These are phyloP conservation scores for Microchrysa polita DNA, from an alignment of 2,888 invertebrate species.

Conservation along the genomic window DNA sequence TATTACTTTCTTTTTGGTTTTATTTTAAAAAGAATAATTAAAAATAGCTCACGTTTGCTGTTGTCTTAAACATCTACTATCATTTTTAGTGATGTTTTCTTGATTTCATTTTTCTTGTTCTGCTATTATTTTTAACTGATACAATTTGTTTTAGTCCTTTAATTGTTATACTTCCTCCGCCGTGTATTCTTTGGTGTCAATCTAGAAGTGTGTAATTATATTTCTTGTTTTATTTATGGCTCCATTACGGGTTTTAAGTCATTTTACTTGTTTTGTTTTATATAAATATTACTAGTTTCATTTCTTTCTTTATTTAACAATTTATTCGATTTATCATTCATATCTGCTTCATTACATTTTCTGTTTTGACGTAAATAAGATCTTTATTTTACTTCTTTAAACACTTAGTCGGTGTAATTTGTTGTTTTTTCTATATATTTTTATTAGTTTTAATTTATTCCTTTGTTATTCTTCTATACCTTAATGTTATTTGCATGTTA, in stretches of 20 bases:
- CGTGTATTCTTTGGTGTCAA: constrained; percentile 48
- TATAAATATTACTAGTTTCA: constrained; percentile 47
- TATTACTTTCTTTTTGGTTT: constrained; percentile 14
- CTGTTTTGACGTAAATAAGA: constrained; percentile 42
- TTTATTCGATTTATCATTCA: constrained; percentile 41
- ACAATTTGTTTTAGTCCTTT: constrained; percentile 39
- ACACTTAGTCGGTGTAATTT: constrained; percentile 53
- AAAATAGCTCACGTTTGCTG: constrained; percentile 38
- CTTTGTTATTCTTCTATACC: constrained; percentile 50
- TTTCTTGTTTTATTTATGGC: too few species aligned
- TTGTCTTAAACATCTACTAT: constrained; percentile 32
- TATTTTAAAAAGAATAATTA: constrained; percentile 38
- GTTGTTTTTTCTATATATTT: constrained; percentile 51
- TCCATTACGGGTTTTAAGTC: too few species aligned
- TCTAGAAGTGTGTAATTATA: constrained; percentile 48
- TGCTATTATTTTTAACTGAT: constrained; percentile 39
- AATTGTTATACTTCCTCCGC: constrained; percentile 22
- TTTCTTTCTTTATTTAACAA: constrained; percentile 47
- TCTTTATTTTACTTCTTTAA: constrained; percentile 47
- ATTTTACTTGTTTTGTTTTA: constrained; percentile 42
- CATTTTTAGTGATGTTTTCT: constrained; percentile 43
- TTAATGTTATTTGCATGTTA: constrained; percentile 49
- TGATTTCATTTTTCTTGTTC: constrained; percentile 34
- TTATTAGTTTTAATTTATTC: constrained; percentile 50
- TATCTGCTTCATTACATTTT: not conserved